These are phyloP conservation scores for Anthrax anthrax DNA, from an alignment of 2,888 invertebrate genomes.

Conservation along the genomic window DNA sequence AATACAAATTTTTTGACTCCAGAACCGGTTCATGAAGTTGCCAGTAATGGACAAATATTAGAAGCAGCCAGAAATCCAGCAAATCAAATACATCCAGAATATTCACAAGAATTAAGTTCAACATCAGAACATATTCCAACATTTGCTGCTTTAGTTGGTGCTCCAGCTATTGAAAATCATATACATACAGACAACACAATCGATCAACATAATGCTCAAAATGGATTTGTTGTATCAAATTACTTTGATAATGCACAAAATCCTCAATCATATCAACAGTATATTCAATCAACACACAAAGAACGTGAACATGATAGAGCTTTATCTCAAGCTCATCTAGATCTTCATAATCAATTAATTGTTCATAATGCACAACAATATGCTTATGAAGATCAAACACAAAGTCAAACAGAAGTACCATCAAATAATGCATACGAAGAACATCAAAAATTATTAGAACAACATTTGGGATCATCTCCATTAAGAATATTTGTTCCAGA, in stretches of 20 bases:
- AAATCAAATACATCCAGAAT: constrained; percentile 24
- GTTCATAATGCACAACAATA: constrained; percentile 1
- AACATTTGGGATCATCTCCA: constrained; percentile 29
- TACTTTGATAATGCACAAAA: constrained; percentile 22
- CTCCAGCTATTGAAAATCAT: constrained; percentile 21
- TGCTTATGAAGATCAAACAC: not conserved
- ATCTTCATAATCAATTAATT: constrained; percentile 17
- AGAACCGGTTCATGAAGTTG: constrained; percentile 29
- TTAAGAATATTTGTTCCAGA: constrained; percentile 39
- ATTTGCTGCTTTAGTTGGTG: constrained; percentile 26
- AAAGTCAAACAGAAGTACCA: constrained; percentile 14
- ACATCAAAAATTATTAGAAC: constrained; percentile 25
- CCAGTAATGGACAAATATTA: constrained; percentile 31
- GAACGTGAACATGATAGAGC: constrained; percentile 21
- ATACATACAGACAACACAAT: not conserved
- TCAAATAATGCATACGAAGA: constrained; percentile 24
- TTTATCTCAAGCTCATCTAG: constrained; percentile 19
- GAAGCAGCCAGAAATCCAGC: constrained; percentile 27
- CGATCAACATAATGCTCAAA: constrained; percentile 19
- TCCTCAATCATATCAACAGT: constrained; percentile 25
- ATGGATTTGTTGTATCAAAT: constrained; percentile 31
- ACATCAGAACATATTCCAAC: constrained; percentile 19
- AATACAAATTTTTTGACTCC: constrained; percentile 23
- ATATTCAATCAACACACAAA: constrained; percentile 21
- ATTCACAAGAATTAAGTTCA: constrained; percentile 13